Conservation (phyloP, 2,797 vertebrate genomes). For the Leptoclinus maculatus region DNA sequence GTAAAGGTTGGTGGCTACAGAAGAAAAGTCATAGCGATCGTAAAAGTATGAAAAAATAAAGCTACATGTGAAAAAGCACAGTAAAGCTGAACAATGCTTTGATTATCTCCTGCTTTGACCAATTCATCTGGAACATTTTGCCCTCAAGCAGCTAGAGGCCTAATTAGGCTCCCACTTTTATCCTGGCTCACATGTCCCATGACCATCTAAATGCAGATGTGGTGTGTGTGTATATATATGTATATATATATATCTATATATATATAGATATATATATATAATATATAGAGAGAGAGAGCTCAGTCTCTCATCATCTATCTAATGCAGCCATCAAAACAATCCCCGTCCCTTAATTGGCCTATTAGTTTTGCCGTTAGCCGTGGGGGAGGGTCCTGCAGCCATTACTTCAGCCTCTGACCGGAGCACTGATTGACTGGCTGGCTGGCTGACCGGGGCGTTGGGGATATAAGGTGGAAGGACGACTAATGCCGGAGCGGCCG, state of each 20-base stretch:
- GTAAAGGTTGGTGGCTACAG: background rate
- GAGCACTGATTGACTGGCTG: slow-evolving; percentile 52
- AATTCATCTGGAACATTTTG: background rate
- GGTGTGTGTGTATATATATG: background rate
- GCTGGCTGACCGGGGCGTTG: slow-evolving; percentile 22
- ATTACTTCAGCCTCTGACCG: slow-evolving; percentile 52
- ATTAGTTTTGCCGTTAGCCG: slow-evolving; percentile 71
- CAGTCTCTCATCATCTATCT: slow-evolving; percentile 41
- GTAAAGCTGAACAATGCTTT: background rate
- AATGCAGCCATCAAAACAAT: slow-evolving; percentile 62
- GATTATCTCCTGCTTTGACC: slow-evolving; percentile 4
- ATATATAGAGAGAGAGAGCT: background rate
- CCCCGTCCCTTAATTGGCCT: slow-evolving; percentile 72
- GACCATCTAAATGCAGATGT: background rate
- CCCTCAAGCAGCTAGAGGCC: background rate
- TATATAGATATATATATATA: too few species aligned
- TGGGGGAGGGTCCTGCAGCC: slow-evolving; percentile 54
- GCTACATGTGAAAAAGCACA: background rate
- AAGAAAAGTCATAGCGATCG: background rate
- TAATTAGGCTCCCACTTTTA: background rate
- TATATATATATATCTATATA: too few species aligned
- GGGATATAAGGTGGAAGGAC: slow-evolving; percentile 48
- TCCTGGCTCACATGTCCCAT: background rate
- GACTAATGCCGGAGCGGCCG: slow-evolving; percentile 25
- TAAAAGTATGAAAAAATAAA: background rate